phyloP scores from a whole-genome alignment of 2,113 vertebrate species.

The Corvus hawaiiensis region DNA sequence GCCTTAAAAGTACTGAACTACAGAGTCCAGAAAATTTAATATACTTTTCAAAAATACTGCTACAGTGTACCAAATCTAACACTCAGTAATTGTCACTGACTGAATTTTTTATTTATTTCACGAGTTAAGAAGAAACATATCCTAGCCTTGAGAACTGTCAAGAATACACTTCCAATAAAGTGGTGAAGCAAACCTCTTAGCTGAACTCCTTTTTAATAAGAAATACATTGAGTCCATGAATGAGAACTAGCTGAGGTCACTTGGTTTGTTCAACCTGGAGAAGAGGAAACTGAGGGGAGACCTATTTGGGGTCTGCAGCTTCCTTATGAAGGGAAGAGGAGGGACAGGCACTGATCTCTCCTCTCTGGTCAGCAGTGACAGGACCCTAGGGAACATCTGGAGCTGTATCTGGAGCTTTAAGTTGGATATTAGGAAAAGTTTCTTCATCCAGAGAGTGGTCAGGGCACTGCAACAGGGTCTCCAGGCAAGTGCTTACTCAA shows the following conservation, averaged over 20 bases:
- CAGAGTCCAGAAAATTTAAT: neutral
- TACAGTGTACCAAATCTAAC: neutral
- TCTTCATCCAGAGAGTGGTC: neutral
- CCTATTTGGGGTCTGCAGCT: neutral
- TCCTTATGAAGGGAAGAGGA: rapidly evolving
- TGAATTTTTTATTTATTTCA: neutral
- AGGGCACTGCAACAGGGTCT: neutral
- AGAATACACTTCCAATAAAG: neutral
- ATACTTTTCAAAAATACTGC: neutral
- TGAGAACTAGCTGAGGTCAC: neutral
- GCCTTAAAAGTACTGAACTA: neutral
- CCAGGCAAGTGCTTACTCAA: neutral
- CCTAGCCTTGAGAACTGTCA: neutral
- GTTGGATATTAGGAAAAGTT: neutral
- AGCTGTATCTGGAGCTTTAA: neutral
- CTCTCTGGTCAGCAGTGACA: neutral
- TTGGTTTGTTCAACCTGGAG: neutral
- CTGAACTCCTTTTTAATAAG: neutral
- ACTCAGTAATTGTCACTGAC: neutral
- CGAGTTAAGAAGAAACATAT: neutral
- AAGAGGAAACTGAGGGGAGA: neutral
- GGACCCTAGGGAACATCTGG: neutral
- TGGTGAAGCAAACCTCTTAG: neutral
- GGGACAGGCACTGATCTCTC: neutral
- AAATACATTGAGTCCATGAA: neutral